phyloP scores from a whole-genome alignment of 2,888 invertebrate species.

The Cephus pygmeus region DNA sequence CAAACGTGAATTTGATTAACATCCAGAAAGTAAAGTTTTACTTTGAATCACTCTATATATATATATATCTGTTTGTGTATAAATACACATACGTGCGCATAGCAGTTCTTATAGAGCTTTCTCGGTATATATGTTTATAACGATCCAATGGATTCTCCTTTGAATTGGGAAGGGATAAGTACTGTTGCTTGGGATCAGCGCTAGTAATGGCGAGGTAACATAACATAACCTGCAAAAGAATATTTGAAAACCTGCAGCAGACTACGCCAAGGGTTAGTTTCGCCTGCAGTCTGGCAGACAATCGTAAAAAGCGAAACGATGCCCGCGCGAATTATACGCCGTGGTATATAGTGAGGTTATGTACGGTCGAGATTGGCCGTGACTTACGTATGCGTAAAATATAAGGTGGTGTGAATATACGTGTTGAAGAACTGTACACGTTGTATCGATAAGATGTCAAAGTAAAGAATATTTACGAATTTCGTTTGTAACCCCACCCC shows the following conservation, averaged over 20 bases:
- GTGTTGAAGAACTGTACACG: neutral
- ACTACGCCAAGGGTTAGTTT: constrained; percentile 27
- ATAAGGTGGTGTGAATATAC: constrained; percentile 6
- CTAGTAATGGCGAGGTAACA: neutral
- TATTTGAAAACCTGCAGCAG: neutral
- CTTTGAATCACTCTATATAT: neutral
- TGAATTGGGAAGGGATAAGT: neutral
- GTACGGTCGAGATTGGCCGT: constrained; percentile 1
- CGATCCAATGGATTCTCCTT: neutral
- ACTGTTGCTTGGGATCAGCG: neutral
- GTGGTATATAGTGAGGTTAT: constrained; percentile 38
- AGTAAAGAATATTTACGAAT: constrained; percentile 52
- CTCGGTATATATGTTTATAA: too few species aligned
- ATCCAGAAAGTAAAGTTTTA: constrained; percentile 38
- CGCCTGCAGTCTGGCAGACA: constrained; percentile 59
- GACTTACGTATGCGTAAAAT: neutral
- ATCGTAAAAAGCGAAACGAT: constrained; percentile 64
- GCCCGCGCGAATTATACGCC: constrained; percentile 63
- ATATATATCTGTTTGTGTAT: neutral
- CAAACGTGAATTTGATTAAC: constrained; percentile 43
- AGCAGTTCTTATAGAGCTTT: too few species aligned
- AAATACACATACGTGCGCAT: neutral
- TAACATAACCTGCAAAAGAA: neutral
- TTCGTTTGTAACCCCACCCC: neutral
- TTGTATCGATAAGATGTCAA: constrained; percentile 33